Conservation (phyloP, 2,888 invertebrate species). For the Tethea ocularis region DNA sequence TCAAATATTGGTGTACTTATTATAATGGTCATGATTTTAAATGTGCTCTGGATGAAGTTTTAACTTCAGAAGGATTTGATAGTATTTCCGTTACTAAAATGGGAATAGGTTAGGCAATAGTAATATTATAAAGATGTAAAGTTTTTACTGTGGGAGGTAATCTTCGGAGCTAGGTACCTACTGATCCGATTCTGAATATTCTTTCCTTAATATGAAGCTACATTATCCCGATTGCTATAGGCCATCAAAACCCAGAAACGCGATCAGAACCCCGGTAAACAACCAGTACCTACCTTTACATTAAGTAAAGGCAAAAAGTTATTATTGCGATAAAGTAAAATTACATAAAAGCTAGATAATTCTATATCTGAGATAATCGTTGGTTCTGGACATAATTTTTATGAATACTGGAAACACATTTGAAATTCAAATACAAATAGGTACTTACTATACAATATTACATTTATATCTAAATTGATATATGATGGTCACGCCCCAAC, state of each 20-base stretch:
- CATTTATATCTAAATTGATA: background rate
- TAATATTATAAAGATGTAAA: no score
- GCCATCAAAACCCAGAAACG: no score
- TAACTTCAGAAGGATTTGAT: background rate
- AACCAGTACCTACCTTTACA: no score
- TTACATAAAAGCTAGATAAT: background rate
- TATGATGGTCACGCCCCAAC: background rate
- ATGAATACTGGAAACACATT: slow-evolving; percentile 11
- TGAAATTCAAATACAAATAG: slow-evolving; percentile 13
- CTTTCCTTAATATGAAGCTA: no score
- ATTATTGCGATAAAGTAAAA: background rate
- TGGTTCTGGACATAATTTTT: background rate
- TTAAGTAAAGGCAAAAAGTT: background rate
- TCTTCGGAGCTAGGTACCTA: no score
- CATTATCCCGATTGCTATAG: no score
- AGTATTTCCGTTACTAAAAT: background rate
- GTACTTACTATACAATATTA: background rate
- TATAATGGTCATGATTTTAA: background rate
- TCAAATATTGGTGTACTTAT: background rate
- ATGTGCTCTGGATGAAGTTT: background rate
- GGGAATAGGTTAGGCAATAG: no score
- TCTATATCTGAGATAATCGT: background rate
- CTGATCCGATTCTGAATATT: no score
- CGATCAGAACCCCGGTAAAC: no score
- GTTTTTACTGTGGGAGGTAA: no score